Evolutionary conservation across 2,113 vertebrate species (phyloP).

Genomic region (Gavialis gangeticus): DNA sequence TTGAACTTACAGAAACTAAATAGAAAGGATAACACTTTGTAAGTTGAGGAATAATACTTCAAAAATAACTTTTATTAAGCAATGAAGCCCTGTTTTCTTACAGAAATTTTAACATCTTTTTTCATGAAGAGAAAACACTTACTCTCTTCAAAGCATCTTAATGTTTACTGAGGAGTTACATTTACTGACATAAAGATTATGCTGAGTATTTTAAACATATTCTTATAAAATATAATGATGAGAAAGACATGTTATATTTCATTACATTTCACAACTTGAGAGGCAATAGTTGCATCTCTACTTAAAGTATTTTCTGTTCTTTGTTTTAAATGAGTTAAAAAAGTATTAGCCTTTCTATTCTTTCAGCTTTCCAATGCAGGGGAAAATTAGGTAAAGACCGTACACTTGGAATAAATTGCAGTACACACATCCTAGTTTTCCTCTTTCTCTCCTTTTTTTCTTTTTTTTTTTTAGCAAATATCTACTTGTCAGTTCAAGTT

Average conservation of each 20-base stretch:
- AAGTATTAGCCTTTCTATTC: not conserved
- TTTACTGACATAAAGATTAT: not conserved
- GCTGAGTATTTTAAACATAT: not conserved
- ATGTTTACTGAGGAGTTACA: not conserved
- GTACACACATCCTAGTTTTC: not conserved
- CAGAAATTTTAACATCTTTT: not conserved
- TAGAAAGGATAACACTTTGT: not conserved
- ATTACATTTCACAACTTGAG: not conserved
- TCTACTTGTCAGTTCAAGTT: not conserved
- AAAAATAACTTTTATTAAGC: not conserved
- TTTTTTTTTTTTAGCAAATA: not conserved
- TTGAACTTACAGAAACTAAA: not conserved
- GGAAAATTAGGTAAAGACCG: not conserved
- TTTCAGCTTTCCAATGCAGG: not conserved
- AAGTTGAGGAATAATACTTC: not conserved
- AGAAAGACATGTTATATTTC: not conserved
- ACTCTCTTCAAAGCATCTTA: not conserved
- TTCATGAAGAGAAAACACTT: not conserved
- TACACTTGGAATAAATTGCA: not conserved
- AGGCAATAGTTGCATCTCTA: not conserved
- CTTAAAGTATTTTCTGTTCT: not conserved
- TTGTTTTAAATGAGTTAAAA: not conserved
- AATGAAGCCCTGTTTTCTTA: not conserved
- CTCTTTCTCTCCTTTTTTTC: not conserved
- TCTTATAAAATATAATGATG: not conserved